phyloP scores from a whole-genome alignment of 2,888 invertebrate genomes.

The Cremastinae sp. region DNA sequence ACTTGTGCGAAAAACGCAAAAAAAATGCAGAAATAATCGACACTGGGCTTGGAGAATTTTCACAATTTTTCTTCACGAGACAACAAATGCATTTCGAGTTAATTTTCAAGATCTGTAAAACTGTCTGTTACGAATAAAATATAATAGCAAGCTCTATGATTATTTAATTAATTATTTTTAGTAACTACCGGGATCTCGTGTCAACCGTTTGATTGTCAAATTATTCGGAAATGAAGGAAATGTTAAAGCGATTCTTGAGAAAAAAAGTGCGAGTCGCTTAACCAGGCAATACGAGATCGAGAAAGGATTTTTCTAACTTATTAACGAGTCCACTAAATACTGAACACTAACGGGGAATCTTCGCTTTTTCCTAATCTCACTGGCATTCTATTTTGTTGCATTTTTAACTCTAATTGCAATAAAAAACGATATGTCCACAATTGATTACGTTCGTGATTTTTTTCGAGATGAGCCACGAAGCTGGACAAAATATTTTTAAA shows the following conservation, averaged over 20 bases:
- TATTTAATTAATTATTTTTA: conserved; percentile 31
- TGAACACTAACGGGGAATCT: conserved; percentile 41
- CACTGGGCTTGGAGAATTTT: too few relatives aligned
- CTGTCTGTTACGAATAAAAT: neutral
- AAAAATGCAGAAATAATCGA: too few relatives aligned
- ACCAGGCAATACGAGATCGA: conserved; percentile 38
- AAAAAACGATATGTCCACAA: conserved; percentile 41
- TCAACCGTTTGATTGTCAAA: conserved; percentile 40
- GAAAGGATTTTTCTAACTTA: conserved; percentile 39
- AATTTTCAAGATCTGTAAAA: neutral
- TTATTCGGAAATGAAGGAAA: conserved; percentile 20
- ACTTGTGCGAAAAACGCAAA: too few relatives aligned
- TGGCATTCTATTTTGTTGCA: neutral
- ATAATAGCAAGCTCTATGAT: conserved; percentile 36
- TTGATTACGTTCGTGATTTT: conserved; percentile 18
- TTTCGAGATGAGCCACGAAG: too few relatives aligned
- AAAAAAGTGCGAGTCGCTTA: conserved; percentile 9
- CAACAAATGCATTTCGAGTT: conserved; percentile 5
- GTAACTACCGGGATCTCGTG: conserved; percentile 46
- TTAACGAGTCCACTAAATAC: conserved; percentile 20
- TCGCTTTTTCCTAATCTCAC: neutral
- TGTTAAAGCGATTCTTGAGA: neutral
- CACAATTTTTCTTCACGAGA: neutral
- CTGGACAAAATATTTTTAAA: too few relatives aligned
- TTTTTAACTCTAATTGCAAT: conserved; percentile 12